phyloP scores from a whole-genome alignment of 2,888 invertebrate species.

The Tetranychus piercei region DNA sequence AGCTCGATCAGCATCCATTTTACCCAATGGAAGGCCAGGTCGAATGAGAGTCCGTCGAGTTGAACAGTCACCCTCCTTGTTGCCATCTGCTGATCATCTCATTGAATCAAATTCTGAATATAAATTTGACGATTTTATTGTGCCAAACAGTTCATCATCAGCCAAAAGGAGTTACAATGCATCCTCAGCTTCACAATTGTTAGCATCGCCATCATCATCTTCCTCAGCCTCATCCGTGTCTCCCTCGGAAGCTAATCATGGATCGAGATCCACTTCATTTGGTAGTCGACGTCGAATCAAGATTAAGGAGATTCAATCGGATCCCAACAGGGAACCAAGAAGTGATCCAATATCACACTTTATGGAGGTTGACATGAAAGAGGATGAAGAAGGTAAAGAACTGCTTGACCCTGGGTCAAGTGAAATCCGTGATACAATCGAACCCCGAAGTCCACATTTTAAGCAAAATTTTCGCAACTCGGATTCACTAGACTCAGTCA shows the following conservation, averaged over 20 bases:
- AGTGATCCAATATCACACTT: background rate
- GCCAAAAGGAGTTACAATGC: background rate
- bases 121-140: background rate
- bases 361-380: background rate
- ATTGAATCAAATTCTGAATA: background rate
- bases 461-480: background rate
- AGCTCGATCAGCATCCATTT: background rate
- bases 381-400: background rate
- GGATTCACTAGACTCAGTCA: background rate
- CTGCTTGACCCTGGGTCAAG: background rate
- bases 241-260: background rate
- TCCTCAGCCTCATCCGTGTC: background rate
- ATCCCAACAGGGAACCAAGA: background rate
- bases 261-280: background rate
- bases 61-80: background rate
- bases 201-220: background rate
- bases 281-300: background rate
- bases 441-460: background rate
- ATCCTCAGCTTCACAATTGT: background rate
- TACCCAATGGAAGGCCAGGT: background rate
- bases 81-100: background rate
- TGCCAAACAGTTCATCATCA: conserved; percentile 1
- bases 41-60: background rate
- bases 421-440: background rate
- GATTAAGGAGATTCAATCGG: background rate